Evolutionary conservation across 2,113 vertebrate genomes (phyloP), one percentile per base, ranked within the genome.

Genomic region (Rhizomys pruinosus): DNA sequence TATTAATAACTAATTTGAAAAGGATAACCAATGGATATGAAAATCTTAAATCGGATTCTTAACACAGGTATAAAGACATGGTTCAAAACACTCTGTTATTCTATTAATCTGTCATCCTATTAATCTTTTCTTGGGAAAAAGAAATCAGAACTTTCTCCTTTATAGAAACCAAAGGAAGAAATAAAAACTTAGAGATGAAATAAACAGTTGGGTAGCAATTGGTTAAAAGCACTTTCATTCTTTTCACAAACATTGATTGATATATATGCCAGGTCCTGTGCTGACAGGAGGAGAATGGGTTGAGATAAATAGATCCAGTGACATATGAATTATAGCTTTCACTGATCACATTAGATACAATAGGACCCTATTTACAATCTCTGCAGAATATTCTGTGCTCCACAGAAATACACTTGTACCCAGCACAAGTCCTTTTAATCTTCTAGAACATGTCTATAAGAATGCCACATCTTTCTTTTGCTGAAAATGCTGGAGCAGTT

Each of bases 161-260:
- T 73, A 64, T 15, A 2, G 20, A 32, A 68, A 77, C 71, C 9
- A 85, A 37, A 55, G 55, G 34, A 71, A 47, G n/a, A 84, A 3
- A 27, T 3, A 37, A 80, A 72, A 91, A 17, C 7, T 4, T 2
- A 15, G 17, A 27, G 9, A 90, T 3, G 22, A 11, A 77, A 80
- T 68, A 64, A 94, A 25, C 34, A 61, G 44, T 57, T 2, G 9
- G 27, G 61, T 2, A 90, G 4, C 55, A 61, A 4, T 57, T 72
- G 1, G 19, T 2, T 44, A 85, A 20, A 73, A 92, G 80, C 8
- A 52, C 3, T 69, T 63, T 84, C n/a, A 15, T 25, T 84, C 23
- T 74, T 92, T 94, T 37, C 66, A 52, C 27, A 92, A 82, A 78
- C 15, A 77, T 59, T 61, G 55, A 77, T 27, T 64, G n/a, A 87